Percentiles rank a stretch among this genome's conserved stretches.
Evolutionary conservation across 2,888 invertebrate species (phyloP).

Genomic region (Lepetodrilus schrolli): DNA sequence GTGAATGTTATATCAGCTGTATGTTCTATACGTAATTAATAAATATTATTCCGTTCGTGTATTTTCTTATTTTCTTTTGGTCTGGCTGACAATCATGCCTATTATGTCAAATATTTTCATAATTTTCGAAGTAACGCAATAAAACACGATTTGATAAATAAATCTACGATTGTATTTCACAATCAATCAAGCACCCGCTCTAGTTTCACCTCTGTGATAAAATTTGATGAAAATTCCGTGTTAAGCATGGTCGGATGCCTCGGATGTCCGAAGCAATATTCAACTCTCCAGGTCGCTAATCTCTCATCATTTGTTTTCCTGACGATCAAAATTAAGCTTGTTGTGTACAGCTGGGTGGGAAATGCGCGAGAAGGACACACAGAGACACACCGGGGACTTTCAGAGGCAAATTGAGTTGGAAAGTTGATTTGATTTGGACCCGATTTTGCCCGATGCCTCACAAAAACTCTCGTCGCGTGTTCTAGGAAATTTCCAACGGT

Average conservation of each 20-base stretch:
- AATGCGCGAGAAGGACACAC: neutral
- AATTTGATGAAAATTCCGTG: neutral
- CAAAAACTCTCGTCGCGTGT: slow-evolving; percentile 14
- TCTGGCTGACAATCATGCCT: too few relatives aligned
- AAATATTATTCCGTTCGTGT: too few relatives aligned
- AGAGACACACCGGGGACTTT: neutral
- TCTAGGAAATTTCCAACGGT: slow-evolving; percentile 15
- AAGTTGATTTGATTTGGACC: slow-evolving; percentile 14
- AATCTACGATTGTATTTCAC: slow-evolving; percentile 1
- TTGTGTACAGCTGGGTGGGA: neutral
- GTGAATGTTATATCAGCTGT: too few relatives aligned
- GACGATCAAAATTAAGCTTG: neutral
- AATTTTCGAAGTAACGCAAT: too few relatives aligned
- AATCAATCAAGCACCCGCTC: neutral
- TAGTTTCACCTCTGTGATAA: neutral
- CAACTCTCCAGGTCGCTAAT: neutral
- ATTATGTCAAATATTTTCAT: too few relatives aligned
- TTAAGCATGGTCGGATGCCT: neutral
- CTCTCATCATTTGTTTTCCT: slow-evolving; percentile 5
- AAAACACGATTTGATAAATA: neutral
- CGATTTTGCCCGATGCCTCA: neutral
- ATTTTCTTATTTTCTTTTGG: too few relatives aligned
- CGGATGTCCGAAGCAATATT: neutral
- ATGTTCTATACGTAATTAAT: too few relatives aligned
- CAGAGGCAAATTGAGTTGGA: slow-evolving; percentile 8